These are phyloP conservation scores for Scomber scombrus DNA, from an alignment of 2,113 vertebrate species.

Conservation along the genomic window DNA sequence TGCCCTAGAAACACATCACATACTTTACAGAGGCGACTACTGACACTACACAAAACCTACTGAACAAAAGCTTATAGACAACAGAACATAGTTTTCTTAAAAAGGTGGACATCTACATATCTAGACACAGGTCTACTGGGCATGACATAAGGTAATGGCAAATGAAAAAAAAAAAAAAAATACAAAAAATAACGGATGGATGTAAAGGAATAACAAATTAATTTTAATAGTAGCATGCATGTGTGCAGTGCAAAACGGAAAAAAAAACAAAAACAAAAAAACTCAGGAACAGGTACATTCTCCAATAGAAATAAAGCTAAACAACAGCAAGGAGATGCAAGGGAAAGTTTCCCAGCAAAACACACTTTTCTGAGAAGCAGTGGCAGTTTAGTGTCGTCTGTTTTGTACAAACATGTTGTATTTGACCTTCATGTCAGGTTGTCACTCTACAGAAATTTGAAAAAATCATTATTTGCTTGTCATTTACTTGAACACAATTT, in stretches of 20 bases:
- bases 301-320: constrained; percentile 52
- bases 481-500: constrained; percentile 55
- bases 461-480: constrained; percentile 34
- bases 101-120: constrained; percentile 48
- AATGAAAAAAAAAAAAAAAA: constrained; percentile 12
- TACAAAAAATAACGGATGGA: constrained; percentile 47
- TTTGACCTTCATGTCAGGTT: constrained; percentile 6
- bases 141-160: constrained; percentile 50
- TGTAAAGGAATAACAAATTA: constrained; percentile 39
- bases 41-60: constrained; percentile 72
- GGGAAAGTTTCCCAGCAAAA: constrained; percentile 35
- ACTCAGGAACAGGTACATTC: constrained; percentile 60
- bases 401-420: constrained; percentile 29
- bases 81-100: constrained; percentile 52
- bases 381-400: constrained; percentile 43
- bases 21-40: constrained; percentile 68
- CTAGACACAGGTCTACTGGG: constrained; percentile 64
- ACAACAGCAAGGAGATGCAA: constrained; percentile 55
- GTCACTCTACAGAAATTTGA: constrained; percentile 15
- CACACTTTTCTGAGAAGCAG: constrained; percentile 65
- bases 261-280: constrained; percentile 18
- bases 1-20: constrained; percentile 68
- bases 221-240: constrained; percentile 76
- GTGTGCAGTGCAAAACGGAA: constrained; percentile 59
- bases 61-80: constrained; percentile 62